phyloP scores from a whole-genome alignment of 2,113 vertebrate species.

The Mesembrinibis cayennensis region DNA sequence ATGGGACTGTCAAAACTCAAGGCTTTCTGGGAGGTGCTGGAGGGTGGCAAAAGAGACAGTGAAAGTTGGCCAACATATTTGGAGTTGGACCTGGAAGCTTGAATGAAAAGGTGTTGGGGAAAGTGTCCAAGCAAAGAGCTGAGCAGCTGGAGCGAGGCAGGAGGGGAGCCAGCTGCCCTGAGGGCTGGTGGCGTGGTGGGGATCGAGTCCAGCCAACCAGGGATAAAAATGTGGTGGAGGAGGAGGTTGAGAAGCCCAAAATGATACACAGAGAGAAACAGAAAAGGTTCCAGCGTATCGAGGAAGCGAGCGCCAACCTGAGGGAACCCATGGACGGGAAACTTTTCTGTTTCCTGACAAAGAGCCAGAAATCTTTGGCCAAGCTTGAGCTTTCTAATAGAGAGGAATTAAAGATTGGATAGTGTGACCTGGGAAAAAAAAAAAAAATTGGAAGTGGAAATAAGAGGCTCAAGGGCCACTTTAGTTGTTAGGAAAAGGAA shows the following conservation, averaged over 20 bases:
- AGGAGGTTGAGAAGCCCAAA: background rate
- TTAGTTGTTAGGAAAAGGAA: background rate
- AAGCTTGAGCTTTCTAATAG: background rate
- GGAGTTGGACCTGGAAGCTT: background rate
- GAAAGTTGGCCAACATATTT: background rate
- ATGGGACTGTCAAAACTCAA: background rate
- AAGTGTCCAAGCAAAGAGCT: background rate
- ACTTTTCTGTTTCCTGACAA: background rate
- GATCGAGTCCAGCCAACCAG: background rate
- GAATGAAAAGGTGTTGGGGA: background rate
- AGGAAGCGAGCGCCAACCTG: background rate
- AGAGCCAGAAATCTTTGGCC: slow-evolving; percentile 13
- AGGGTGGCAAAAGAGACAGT: background rate
- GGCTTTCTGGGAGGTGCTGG: background rate
- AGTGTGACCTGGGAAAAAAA: background rate
- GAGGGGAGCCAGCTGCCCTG: background rate
- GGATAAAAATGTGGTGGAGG: background rate
- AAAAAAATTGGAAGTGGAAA: background rate
- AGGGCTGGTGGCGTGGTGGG: background rate
- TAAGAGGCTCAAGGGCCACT: background rate
- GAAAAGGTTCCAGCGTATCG: background rate
- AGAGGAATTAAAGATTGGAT: background rate
- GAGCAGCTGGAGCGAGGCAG: background rate
- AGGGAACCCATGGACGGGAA: background rate
- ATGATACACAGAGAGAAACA: background rate